These are phyloP conservation scores for Eurytoma californica DNA, from an alignment of 2,888 invertebrate genomes.

Conservation along the genomic window DNA sequence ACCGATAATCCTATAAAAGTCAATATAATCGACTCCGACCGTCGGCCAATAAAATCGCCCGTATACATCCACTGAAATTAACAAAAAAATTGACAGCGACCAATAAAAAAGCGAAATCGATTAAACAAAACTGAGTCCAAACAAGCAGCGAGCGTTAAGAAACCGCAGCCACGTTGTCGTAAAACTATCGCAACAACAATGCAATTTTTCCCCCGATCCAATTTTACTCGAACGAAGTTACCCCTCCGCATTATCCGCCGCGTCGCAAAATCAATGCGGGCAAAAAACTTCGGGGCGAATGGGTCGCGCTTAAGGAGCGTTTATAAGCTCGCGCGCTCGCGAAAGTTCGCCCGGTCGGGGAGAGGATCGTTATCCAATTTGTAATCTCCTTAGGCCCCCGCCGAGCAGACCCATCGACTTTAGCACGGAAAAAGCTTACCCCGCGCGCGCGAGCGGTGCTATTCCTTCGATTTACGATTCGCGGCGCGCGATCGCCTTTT, in stretches of 20 bases:
- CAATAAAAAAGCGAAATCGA: too few relatives aligned
- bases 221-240: background rate
- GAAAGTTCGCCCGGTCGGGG: background rate
- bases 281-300: background rate
- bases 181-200: background rate
- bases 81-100: too few relatives aligned
- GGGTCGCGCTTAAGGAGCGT: background rate
- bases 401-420: constrained; percentile 37
- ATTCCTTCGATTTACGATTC: constrained; percentile 45
- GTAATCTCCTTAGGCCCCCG: constrained; percentile 35
- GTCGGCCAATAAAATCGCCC: too few relatives aligned
- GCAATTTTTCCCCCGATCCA: background rate
- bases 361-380: constrained; percentile 48
- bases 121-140: too few relatives aligned
- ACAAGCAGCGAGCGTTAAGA: too few relatives aligned
- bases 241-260: background rate
- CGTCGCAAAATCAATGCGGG: too few relatives aligned
- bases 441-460: background rate
- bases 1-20: too few relatives aligned
- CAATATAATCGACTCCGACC: too few relatives aligned
- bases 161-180: background rate
- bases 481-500: constrained; percentile 12
- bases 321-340: constrained; percentile 43
- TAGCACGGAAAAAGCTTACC: constrained; percentile 26
- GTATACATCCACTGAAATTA: too few relatives aligned